Base-by-base conservation (phyloP, 2,797 vertebrate species). In the Ataeniobius toweri region DNA sequence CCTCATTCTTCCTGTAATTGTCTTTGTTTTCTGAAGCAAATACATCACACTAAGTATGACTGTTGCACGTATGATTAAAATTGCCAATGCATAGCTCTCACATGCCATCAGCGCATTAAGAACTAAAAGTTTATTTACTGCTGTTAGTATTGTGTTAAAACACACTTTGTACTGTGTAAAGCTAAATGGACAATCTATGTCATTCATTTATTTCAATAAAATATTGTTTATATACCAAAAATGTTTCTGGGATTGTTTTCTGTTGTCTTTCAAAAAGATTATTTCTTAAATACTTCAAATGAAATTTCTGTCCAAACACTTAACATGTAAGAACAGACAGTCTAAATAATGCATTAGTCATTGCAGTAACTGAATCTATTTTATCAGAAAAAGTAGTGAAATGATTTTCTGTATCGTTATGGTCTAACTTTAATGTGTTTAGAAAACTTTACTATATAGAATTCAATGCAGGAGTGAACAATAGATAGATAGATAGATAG, bases 161-260 rank as follows among this genome's bases (percentile, higher is more conserved):
- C 71, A 8, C 71, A 65, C 74, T 56, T 46, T 79, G 50, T 71
- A 73, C 55, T 76, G 59, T 71, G n/a, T n/a, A 93, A 91, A 68
- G 13, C 24, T 48, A 26, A 46, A 46, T 28, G 67, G 46, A 24
- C 14, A 26, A 70, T 48, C 3, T 39, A 36, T 67, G 36, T 41
- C 20, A 67, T 41, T 67, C 67, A 7, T 69, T 10, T 26, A 48
- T 24, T 48, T n/a, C 41, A 70, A 70, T 70, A 48, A 69, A 70
- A 70, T 69, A 46, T 69, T 70, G 13, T 59, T 59, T 26, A 70
- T 70, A n/a, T 3, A 69, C 2, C 41, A 26, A 70, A 41, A 70
- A 70, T 48, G 2, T 48, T 26, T 48, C n/a, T 68, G 39, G 41
- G 13, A 2, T 67, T 67, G 28, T 41, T n/a, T 68, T 28, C 2